Evolutionary conservation across 1,140 invertebrate genomes (phyloP).

Genomic region (Sogatella furcifera): DNA sequence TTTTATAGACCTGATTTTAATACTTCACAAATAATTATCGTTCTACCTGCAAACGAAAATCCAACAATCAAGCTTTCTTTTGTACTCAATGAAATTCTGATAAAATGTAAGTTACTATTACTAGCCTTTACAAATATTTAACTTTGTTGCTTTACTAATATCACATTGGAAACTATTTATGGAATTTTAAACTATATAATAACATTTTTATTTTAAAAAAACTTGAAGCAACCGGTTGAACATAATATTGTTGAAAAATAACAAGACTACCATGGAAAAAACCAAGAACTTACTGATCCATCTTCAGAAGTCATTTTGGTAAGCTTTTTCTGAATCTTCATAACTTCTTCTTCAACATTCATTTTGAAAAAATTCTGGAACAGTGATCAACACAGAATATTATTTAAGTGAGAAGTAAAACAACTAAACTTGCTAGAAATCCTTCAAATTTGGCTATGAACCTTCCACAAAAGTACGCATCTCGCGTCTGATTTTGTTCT

Average conservation of each 20-base stretch:
- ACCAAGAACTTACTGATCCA: constrained; percentile 59
- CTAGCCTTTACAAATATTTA: too few relatives aligned
- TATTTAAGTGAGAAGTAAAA: background rate
- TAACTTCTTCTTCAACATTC: constrained; percentile 87
- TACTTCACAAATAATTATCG: too few relatives aligned
- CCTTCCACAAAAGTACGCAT: background rate
- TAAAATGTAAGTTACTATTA: too few relatives aligned
- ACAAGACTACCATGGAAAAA: background rate
- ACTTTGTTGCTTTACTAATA: too few relatives aligned
- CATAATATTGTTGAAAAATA: background rate
- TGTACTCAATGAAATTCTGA: too few relatives aligned
- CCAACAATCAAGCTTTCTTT: too few relatives aligned
- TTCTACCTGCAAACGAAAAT: too few relatives aligned
- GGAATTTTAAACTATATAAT: too few relatives aligned
- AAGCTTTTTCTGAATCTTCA: constrained; percentile 88
- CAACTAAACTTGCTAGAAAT: background rate
- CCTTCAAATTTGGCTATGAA: too few relatives aligned
- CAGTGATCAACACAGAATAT: background rate
- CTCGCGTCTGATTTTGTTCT: background rate
- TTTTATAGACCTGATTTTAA: too few relatives aligned
- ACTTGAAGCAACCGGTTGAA: background rate
- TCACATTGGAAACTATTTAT: too few relatives aligned
- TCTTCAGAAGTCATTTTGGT: constrained; percentile 85
- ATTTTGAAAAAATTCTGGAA: constrained; percentile 35
- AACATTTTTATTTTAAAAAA: too few relatives aligned